A percentile compares a stretch with the other conserved stretches of the same genome.
Conservation (phyloP, 1,140 invertebrate genomes). For the Drosophila willistoni region DNA sequence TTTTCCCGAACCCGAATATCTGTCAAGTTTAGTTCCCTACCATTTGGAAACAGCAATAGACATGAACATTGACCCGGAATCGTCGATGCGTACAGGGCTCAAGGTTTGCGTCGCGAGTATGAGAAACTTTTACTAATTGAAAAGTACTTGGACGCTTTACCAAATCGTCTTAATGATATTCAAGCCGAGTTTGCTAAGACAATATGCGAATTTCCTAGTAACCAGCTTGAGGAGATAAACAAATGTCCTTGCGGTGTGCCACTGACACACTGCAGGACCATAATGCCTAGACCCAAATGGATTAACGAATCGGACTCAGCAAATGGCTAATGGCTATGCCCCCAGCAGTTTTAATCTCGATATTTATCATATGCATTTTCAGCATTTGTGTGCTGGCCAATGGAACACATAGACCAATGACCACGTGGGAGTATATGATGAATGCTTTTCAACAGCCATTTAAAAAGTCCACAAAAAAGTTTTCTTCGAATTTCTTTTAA, state of each 20-base stretch:
- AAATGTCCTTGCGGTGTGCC: background rate
- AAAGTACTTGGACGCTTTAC: background rate
- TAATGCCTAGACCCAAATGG: background rate
- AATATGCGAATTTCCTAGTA: background rate
- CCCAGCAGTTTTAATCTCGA: background rate
- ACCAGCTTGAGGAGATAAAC: background rate
- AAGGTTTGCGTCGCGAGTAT: background rate
- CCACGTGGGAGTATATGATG: background rate
- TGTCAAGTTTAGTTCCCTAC: background rate
- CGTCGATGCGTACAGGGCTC: background rate
- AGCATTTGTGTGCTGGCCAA: background rate
- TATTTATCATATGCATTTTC: background rate
- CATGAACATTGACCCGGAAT: background rate
- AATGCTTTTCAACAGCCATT: background rate
- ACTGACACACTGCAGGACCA: background rate
- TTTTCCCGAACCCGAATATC: background rate
- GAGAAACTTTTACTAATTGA: background rate
- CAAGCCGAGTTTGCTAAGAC: background rate
- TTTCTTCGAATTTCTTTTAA: background rate
- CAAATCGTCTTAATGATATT: background rate
- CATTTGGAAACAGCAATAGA: background rate
- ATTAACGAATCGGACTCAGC: background rate
- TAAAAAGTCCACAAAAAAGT: background rate
- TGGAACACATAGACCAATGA: background rate
- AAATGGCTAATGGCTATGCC: background rate